Evolutionary conservation across 1,140 invertebrate species (phyloP).

Genomic region (Laupala kohalensis): DNA sequence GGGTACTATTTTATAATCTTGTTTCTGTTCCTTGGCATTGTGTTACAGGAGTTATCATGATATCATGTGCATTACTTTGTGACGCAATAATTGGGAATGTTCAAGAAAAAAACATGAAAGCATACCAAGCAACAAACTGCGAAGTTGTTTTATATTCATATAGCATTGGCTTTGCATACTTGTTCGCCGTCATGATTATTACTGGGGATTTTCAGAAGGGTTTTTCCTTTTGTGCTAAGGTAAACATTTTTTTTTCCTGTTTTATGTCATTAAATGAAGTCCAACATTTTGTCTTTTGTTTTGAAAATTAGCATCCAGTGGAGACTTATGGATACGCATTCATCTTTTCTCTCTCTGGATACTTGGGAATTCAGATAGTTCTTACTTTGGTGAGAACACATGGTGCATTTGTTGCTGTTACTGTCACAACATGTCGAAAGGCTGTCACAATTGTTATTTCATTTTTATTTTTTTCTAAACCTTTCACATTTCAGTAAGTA

Average conservation of each 20-base stretch:
- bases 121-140: constrained; percentile 64
- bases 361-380: constrained; percentile 84
- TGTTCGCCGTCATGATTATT: constrained; percentile 58
- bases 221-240: constrained; percentile 61
- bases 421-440: constrained; percentile 77
- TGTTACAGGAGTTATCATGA: constrained; percentile 62
- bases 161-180: constrained; percentile 72
- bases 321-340: constrained; percentile 75
- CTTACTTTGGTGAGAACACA: constrained; percentile 71
- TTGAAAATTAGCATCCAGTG: constrained; percentile 52
- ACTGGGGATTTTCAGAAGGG: constrained; percentile 64
- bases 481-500: constrained; percentile 84
- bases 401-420: constrained; percentile 83
- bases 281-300: constrained; percentile 22
- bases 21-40: too few relatives aligned
- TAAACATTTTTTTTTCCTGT: constrained; percentile 27
- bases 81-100: constrained; percentile 93
- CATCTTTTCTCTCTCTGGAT: constrained; percentile 77
- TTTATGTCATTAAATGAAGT: background rate
- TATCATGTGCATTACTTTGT: constrained; percentile 73
- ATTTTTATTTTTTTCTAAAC: constrained; percentile 87
- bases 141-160: constrained; percentile 93
- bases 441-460: constrained; percentile 84
- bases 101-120: constrained; percentile 87
- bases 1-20: too few relatives aligned